Percentiles rank a stretch among this genome's conserved stretches.
phyloP scores from a whole-genome alignment of 2,888 invertebrate species.

The Aspidiotus destructor region DNA sequence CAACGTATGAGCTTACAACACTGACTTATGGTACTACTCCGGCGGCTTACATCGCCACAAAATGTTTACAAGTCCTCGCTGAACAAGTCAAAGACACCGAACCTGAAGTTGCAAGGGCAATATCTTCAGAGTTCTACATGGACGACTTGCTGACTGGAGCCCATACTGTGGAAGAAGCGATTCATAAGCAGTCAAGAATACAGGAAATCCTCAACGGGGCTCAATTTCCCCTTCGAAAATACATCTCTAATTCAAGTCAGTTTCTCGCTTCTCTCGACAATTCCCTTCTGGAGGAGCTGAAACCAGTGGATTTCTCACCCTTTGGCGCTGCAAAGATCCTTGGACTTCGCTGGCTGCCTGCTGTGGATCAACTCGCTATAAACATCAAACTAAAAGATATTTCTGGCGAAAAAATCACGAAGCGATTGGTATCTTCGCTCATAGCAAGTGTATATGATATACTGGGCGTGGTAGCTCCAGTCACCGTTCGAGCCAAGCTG shows the following conservation, averaged over 20 bases:
- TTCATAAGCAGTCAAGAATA: not conserved
- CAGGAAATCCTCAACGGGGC: constrained; percentile 1
- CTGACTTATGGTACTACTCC: constrained; percentile 40
- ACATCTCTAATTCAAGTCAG: constrained; percentile 34
- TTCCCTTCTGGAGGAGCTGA: constrained; percentile 5
- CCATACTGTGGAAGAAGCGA: constrained; percentile 33
- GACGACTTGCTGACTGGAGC: constrained; percentile 38
- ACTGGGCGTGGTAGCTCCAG: not conserved
- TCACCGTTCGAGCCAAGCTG: not conserved
- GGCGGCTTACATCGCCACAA: constrained; percentile 39
- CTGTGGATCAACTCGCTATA: constrained; percentile 4
- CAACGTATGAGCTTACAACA: constrained; percentile 41
- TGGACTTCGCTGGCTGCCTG: constrained; percentile 23
- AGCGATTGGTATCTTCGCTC: constrained; percentile 17
- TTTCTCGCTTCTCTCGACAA: not conserved
- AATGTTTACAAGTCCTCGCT: constrained; percentile 38
- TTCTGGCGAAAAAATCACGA: constrained; percentile 4
- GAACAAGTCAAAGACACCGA: constrained; percentile 34
- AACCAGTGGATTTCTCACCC: constrained; percentile 12
- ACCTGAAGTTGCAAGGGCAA: constrained; percentile 33
- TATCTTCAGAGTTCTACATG: no score
- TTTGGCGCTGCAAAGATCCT: constrained; percentile 4
- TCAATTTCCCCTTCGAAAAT: constrained; percentile 37
- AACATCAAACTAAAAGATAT: not conserved
- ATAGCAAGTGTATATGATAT: not conserved